Evolutionary conservation across 1,140 invertebrate species (phyloP).

Genomic region (Whitmania pigra): DNA sequence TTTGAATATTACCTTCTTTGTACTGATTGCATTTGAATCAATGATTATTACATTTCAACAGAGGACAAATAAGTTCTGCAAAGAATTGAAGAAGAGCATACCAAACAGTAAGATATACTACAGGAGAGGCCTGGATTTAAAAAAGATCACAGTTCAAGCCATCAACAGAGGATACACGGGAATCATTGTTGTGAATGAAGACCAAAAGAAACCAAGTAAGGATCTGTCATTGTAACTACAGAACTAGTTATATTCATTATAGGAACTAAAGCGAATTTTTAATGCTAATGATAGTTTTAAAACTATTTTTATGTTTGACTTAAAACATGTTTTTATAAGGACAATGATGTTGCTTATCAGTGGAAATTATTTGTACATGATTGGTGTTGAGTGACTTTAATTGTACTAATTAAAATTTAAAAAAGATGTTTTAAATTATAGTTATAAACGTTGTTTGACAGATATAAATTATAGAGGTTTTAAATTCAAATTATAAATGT

Average conservation of each 20-base stretch:
- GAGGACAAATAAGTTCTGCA: constrained; percentile 81
- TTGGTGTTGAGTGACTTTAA: no score
- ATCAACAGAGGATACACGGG: constrained; percentile 68
- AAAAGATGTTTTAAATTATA: no score
- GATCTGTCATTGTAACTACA: not conserved
- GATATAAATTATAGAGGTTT: no score
- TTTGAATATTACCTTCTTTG: constrained; percentile 23
- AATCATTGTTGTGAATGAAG: constrained; percentile 82
- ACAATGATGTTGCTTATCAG: no score
- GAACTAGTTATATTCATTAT: no score
- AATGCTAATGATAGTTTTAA: not conserved
- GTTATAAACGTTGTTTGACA: no score
- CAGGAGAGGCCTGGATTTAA: constrained; percentile 71
- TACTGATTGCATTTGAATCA: not conserved
- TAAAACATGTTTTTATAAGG: no score
- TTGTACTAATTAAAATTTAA: no score
- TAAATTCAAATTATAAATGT: not conserved
- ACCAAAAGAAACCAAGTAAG: constrained; percentile 69
- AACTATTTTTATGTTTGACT: constrained; percentile 2
- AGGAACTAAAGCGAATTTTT: no score
- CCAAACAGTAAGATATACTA: constrained; percentile 72
- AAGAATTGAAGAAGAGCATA: constrained; percentile 75
- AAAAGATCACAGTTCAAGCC: constrained; percentile 76
- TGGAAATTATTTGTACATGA: no score
- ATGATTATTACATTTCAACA: constrained; percentile 27